Evolutionary conservation across 2,888 invertebrate genomes (phyloP).

Genomic region (Hanleya hanleyi): DNA sequence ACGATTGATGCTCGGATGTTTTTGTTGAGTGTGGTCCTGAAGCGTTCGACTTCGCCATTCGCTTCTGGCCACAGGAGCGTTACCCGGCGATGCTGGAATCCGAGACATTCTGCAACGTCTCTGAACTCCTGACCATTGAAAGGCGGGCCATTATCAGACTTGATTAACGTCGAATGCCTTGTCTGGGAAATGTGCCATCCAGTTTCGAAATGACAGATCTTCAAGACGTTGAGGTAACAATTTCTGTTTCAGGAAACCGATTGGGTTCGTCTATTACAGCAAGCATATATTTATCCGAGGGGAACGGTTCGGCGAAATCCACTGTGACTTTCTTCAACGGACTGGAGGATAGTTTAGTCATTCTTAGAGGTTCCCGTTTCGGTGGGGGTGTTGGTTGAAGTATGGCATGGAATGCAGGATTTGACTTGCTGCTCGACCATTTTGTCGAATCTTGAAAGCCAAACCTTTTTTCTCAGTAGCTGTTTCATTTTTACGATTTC

Average conservation of each 20-base stretch:
- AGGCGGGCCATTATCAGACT: slow-evolving; percentile 40
- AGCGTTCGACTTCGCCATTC: slow-evolving; percentile 42
- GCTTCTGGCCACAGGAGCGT: slow-evolving; percentile 41
- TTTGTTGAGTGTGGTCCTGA: slow-evolving; percentile 38
- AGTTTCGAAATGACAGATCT: too few relatives aligned
- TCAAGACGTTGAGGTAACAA: too few relatives aligned
- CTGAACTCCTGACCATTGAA: slow-evolving; percentile 34
- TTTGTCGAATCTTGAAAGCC: slow-evolving; percentile 28
- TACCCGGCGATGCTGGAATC: slow-evolving; percentile 41
- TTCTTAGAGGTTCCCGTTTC: not conserved
- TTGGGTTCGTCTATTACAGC: slow-evolving; percentile 21
- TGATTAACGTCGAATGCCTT: slow-evolving; percentile 13
- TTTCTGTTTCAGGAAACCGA: too few relatives aligned
- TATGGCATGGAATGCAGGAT: slow-evolving; percentile 26
- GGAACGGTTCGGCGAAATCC: not conserved
- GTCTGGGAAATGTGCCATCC: slow-evolving; percentile 10
- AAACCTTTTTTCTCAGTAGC: slow-evolving; percentile 21
- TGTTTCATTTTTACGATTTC: slow-evolving; percentile 16
- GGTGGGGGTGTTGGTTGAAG: not conserved
- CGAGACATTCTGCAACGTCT: slow-evolving; percentile 34
- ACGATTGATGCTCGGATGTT: not conserved
- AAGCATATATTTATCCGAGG: not conserved
- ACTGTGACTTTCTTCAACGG: not conserved
- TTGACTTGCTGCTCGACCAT: slow-evolving; percentile 11
- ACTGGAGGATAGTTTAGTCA: slow-evolving; percentile 7